Base-by-base conservation (phyloP, 2,888 invertebrate genomes). In the Clusia tigrina region DNA sequence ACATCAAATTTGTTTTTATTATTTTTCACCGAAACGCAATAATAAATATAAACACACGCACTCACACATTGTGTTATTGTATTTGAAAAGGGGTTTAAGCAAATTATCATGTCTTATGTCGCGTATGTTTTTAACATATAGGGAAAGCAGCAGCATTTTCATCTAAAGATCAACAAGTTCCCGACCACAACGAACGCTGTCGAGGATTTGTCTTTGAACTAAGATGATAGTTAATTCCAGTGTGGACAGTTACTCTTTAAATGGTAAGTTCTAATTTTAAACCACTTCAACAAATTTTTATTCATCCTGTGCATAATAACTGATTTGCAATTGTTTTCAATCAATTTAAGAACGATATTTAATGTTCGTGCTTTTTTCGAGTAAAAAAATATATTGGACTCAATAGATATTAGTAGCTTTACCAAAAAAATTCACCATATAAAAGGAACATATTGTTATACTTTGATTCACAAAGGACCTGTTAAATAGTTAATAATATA, bases 161-260 rank as follows among this genome's bases (percentile, higher is more conserved):
- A 22, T 48, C 53, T 53, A 18, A 62, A 53, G 38, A 15, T 46
- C 42, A 22, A 32, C 53, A 53, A 67, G 51, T 20, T 23, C 54
- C 69, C 75, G 70, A 24, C 60, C 46, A 57, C 37, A 54, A 55
- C 57, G 46, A 42, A 59, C 55, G 25, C 54, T 54, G 59, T 48
- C 62, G 64, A 63, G 58, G 24, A 38, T 55, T 67, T 62, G 67
- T 64, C 62, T 63, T 76, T 77, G 71, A 72, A 73, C 69, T 70
- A 79, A 79, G 67, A 83, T 83, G 83, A 83, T 83, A 78, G 81
- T 84, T 69, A 82, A 81, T 73, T 83, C 83, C 74, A 83, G 83
- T 71, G 80, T 83, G 73, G 83, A 83, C 77, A 82, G 76, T 74
- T 82, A 82, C 71, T 73, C 76, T 69, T 78, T 82, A 70, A 79